Conservation (phyloP, 2,888 invertebrate genomes). For the Drosophila sordidula region DNA sequence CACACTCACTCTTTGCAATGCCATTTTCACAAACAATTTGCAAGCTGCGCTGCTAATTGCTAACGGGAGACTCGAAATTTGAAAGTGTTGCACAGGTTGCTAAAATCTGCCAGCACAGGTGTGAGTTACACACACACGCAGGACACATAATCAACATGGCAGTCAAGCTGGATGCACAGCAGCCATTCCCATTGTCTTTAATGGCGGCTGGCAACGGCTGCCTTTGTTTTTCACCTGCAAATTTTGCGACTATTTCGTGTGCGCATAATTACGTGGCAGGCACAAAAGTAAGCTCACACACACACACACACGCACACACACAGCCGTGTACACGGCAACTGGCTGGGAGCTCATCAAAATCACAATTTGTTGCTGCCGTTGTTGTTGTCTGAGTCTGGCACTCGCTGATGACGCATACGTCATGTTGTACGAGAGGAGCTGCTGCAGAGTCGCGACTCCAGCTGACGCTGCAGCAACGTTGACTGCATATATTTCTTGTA, state of each 20-base stretch:
- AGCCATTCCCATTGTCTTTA: conserved; percentile 41
- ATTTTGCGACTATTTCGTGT: conserved; percentile 68
- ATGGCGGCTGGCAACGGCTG: conserved; percentile 27
- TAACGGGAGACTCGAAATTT: conserved; percentile 49
- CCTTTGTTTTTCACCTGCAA: conserved; percentile 64
- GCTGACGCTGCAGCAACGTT: conserved; percentile 53
- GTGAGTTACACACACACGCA: conserved; percentile 40
- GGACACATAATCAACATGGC: conserved; percentile 53
- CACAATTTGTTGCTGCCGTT: conserved; percentile 20
- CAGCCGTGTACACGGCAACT: not conserved
- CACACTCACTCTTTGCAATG: conserved; percentile 17
- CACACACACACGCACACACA: conserved; percentile 9
- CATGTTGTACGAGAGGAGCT: conserved; percentile 58
- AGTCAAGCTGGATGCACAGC: conserved; percentile 41
- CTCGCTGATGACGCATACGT: conserved; percentile 70
- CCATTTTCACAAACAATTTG: conserved; percentile 73
- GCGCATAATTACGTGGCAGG: conserved; percentile 73
- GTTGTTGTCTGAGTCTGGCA: conserved; percentile 49
- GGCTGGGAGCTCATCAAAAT: conserved; percentile 39
- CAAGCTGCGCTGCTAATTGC: conserved; percentile 66
- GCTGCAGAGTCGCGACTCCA: conserved; percentile 57
- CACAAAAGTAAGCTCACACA: conserved; percentile 38
- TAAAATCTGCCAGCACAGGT: conserved; percentile 34
- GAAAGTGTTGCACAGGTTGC: conserved; percentile 38
- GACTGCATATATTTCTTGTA: conserved; percentile 78